Evolutionary conservation across 2,113 vertebrate species (phyloP), one percentile per base, ranked within the genome.

Genomic region (Spea multiplicata): DNA sequence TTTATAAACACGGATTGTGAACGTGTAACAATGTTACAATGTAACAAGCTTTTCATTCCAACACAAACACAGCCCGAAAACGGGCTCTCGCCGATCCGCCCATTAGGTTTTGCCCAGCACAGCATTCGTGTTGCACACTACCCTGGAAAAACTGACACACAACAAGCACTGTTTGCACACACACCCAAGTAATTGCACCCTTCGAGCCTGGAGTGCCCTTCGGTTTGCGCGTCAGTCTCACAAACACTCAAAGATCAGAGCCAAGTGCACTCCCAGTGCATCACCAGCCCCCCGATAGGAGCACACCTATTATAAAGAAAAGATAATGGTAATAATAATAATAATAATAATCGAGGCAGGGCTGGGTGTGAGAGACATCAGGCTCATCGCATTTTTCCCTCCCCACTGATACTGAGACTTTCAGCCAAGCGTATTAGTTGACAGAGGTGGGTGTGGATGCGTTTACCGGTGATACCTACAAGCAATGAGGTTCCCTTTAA

Each of bases 101-200:
- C 30, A 30, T 30, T 30, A 30, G 30, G 30, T 30, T 30, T 30
- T 30, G 2, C 30, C 30, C 30, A 30, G 30, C 30, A 64, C 61
- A 16, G 57, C 57, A 61, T 61, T 61, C 4, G 67, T 50, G 46
- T 70, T 14, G 9, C 67, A 70, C 47, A n/a, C 47, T 17, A 14
- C 47, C 5, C 70, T 72, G 52, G 70, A 53, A 72, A 70, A 48
- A 68, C 3, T 68, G 48, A 71, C 70, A 72, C 70, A 44, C 5
- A 8, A 17, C 49, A 44, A 16, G 55, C 3, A 9, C 9, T 59
- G 55, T 59, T 5, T 59, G 55, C 55, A 59, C 55, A 59, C 16
- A 52, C 71, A 73, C 71, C 17, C 48, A 13, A 6, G 9, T 44
- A 44, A 13, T 12, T 73, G 55, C 48, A 75, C 64, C 74, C 73